Base-by-base conservation (phyloP, 2,113 vertebrate genomes). In the Gorilla gorilla region DNA sequence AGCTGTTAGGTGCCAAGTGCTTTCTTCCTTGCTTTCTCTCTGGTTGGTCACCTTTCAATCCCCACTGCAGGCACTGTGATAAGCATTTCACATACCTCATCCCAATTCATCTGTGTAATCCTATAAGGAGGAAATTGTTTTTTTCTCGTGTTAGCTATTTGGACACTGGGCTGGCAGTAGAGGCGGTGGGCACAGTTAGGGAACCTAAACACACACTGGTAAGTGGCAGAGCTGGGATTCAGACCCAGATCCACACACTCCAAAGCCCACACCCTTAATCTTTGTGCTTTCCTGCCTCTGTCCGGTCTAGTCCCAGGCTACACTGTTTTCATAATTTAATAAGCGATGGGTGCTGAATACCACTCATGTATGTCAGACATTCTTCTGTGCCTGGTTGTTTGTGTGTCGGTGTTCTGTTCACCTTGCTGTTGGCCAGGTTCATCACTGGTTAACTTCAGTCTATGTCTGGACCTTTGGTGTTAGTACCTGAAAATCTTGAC, bases 281-380 rank as follows among this genome's bases (percentile, higher is more conserved):
- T 30, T 50, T 12, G 27, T 38, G 10, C 22, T 45, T 0, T 22
- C 30, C 30, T 84, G 38, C 48, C 40, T 93, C 50, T 18, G 10
- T 57, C 79, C 30, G 30, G 27, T 75, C 45, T 32, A 43, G n/a
- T 6, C 13, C 5, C 10, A 30, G 10, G 10, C 38, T 66, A 0
- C 14, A 45, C 55, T 76, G 11, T 17, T 84, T 52, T 17, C 13
- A 66, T 82, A 87, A 7, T 8, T 52, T n/a, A 72, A 25, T 43
- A 38, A 45, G 52, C 40, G 0, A 2, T 57, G 61, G n/a, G 13
- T 55, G n/a, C 50, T 55, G 88, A 91, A 38, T n/a, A n/a, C 12
- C 22, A 0, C 9, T 14, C 20, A 10, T n/a, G 76, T 7, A 8
- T 8, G 45, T 1, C 17, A 5, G 16, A 35, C 20, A 5, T 43